Evolutionary conservation across 2,797 vertebrate genomes (phyloP).

Genomic region (Saxicola maurus): DNA sequence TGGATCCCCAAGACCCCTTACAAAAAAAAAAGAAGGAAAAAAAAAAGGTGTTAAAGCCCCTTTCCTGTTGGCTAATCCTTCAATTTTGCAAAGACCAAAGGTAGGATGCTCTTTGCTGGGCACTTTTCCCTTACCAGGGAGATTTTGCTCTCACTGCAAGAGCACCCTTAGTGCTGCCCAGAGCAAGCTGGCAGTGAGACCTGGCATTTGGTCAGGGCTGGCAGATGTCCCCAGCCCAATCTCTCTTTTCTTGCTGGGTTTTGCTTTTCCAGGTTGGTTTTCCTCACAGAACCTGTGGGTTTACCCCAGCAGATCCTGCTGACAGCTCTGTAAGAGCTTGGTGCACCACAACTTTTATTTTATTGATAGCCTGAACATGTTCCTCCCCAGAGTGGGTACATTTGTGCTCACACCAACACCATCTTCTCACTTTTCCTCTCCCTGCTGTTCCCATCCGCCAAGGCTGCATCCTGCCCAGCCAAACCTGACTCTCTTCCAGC

Average conservation of each 20-base stretch:
- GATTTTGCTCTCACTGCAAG: not conserved
- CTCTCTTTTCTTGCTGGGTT: not conserved
- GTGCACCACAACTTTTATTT: not conserved
- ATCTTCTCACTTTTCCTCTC: not conserved
- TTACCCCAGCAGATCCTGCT: not conserved
- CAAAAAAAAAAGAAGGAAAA: not conserved
- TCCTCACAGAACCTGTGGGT: not conserved
- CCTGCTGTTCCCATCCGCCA: not conserved
- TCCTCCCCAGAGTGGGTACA: fast-evolving
- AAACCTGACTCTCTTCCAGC: not conserved
- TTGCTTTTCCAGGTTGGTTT: not conserved
- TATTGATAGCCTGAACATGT: not conserved
- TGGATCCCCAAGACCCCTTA: not conserved
- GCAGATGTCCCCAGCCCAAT: not conserved
- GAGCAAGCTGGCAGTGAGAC: not conserved
- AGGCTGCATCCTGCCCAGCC: not conserved
- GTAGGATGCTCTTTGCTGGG: not conserved
- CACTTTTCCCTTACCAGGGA: not conserved
- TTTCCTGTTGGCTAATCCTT: not conserved
- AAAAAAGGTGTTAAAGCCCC: not conserved
- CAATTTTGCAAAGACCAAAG: not conserved
- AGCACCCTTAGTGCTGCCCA: fast-evolving
- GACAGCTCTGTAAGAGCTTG: not conserved
- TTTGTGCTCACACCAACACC: not conserved
- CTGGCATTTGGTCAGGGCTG: not conserved